Percentiles rank a stretch among this genome's conserved stretches.
Evolutionary conservation across 2,113 vertebrate genomes (phyloP).

Genomic region (Corythornis vintsioides): DNA sequence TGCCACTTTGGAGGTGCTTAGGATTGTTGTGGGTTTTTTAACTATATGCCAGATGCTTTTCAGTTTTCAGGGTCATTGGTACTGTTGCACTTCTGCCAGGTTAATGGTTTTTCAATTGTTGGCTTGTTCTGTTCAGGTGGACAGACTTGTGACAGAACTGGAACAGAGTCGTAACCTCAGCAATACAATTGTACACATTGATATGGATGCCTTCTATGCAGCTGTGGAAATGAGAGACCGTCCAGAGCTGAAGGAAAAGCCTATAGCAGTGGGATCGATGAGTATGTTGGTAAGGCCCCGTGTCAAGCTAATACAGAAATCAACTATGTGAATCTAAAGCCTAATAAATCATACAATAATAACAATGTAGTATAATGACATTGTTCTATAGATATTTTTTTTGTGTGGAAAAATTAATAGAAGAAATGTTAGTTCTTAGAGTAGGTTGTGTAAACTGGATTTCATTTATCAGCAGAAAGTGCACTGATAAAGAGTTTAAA

Average conservation of each 20-base stretch:
- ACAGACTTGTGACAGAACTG: conserved; percentile 78
- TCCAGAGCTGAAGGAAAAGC: conserved; percentile 89
- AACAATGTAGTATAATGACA: not conserved
- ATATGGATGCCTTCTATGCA: conserved; percentile 99
- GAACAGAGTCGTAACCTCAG: conserved; percentile 86
- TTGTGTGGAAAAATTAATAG: not conserved
- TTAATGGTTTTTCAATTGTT: not conserved
- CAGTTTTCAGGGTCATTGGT: not conserved
- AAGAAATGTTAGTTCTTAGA: not conserved
- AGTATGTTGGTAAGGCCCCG: conserved; percentile 90
- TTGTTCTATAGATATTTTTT: not conserved
- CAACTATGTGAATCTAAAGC: not conserved
- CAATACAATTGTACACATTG: conserved; percentile 90
- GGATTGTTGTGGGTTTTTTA: not conserved
- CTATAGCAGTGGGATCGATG: conserved; percentile 94
- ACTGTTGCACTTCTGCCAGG: not conserved
- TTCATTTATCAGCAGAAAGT: not conserved
- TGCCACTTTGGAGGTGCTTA: not conserved
- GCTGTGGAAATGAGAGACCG: conserved; percentile 96
- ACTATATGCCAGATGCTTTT: not conserved
- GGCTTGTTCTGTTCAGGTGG: conserved; percentile 76
- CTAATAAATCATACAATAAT: not conserved
- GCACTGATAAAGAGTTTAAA: not conserved
- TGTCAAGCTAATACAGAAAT: not conserved
- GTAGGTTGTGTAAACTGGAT: not conserved